Conservation (phyloP, 2,113 vertebrate species). For the Mesocricetus auratus region DNA sequence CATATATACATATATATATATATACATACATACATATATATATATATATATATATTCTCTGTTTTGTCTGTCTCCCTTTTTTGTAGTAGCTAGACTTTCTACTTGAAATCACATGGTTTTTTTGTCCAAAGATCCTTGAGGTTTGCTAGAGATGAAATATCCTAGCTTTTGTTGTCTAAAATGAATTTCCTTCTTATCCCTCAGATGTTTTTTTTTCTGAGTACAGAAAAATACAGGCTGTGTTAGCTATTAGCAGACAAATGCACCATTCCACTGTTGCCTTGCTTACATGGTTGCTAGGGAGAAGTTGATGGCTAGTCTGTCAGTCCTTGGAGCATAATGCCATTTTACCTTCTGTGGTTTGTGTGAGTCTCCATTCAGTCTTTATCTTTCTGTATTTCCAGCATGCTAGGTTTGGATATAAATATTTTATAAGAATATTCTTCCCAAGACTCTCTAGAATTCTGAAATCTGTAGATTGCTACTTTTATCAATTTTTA, state of each 20-base stretch:
- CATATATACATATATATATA: too few species aligned
- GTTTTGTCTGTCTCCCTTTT: not conserved
- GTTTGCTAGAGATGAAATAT: conserved; percentile 15
- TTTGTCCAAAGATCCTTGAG: conserved; percentile 32
- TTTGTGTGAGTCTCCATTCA: not conserved
- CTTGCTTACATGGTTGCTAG: conserved; percentile 16
- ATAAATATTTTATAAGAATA: not conserved
- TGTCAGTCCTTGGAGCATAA: conserved; percentile 22
- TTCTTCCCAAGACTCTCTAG: not conserved
- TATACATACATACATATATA: too few species aligned
- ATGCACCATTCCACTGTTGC: not conserved
- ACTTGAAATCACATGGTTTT: not conserved
- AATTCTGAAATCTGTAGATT: conserved; percentile 24
- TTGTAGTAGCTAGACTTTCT: conserved; percentile 2
- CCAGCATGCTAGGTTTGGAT: not conserved
- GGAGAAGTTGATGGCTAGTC: not conserved
- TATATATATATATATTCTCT: not conserved
- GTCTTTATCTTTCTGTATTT: conserved; percentile 29
- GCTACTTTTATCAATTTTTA: conserved; percentile 5
- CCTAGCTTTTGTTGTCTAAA: conserved; percentile 36
- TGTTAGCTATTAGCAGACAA: not conserved
- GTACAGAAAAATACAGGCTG: not conserved
- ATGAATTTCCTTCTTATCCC: not conserved
- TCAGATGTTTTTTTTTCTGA: not conserved
- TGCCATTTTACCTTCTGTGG: not conserved